Evolutionary conservation across 2,797 vertebrate genomes (phyloP), one percentile per base, ranked within the genome.

Genomic region (Microcaecilia unicolor): DNA sequence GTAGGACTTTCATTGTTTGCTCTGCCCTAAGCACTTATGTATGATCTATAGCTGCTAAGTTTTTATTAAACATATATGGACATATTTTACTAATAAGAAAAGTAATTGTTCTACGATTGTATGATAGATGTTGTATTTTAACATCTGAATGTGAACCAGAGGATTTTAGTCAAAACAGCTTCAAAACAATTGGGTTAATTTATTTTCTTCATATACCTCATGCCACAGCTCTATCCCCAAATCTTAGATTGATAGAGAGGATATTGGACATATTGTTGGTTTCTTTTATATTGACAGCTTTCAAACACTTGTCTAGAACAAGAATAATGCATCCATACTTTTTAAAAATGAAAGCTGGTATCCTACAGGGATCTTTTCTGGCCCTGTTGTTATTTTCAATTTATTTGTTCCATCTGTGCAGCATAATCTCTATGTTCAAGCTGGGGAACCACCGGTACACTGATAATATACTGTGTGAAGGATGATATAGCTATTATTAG

Each of bases 401-500:
- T 15, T 44, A 37, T 41, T 59, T 54, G 30, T 28, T 44, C 48
- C 44, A 37, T 26, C 28, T 37, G n/a, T 10, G 26, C 46, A 31
- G 38, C 25, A 41, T 37, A 39, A 41, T 59, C 54, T 41, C 31
- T 19, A 24, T 37, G 28, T 41, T 48, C 15, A 51, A n/a, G n/a
- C 31, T 44, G 26, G 24, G 22, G 51, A 3, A 37, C 14, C 18
- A 19, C 5, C 17, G 11, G 38, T 34, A 16, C 3, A 9, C 3
- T 32, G 9, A 12, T 41, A 32, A 41, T 43, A 46, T 51, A 32
- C 25, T 34, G 8, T 15, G 28, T 31, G 44, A 3, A 2, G 3
- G 6, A 28, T 4, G 21, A 45, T 43, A 11, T 22, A 34, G 11
- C n/a, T n/a, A n/a, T n/a, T n/a, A n/a, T n/a, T 34, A 14, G 7